These are phyloP conservation scores for Mechanitis mazaeus DNA, from an alignment of 2,888 invertebrate species.

Conservation along the genomic window DNA sequence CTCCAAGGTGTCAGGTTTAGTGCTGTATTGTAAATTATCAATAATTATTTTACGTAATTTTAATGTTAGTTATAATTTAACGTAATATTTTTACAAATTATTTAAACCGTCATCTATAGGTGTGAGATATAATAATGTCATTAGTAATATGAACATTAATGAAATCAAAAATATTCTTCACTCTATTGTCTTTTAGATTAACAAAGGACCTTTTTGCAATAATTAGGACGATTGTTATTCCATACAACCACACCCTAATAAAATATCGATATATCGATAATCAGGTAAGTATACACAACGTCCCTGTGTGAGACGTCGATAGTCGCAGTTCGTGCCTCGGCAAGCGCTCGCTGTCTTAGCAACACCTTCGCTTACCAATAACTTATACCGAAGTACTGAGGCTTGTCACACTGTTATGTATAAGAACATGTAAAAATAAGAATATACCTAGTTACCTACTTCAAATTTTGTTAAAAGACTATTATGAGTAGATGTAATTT, in stretches of 20 bases:
- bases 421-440: neutral
- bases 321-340: constrained; percentile 57
- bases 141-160: no score
- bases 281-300: constrained; percentile 29
- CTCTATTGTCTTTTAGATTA: no score
- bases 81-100: neutral
- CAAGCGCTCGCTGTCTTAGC: constrained; percentile 62
- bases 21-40: constrained; percentile 27
- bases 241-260: neutral
- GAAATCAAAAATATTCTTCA: no score
- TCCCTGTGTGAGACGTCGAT: constrained; percentile 38
- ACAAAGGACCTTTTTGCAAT: no score
- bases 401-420: constrained; percentile 8
- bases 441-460: constrained; percentile 2
- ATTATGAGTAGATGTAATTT: no score
- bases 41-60: constrained; percentile 10
- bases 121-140: no score
- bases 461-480: neutral
- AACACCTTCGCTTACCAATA: constrained; percentile 54
- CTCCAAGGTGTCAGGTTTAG: constrained; percentile 58
- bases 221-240: neutral
- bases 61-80: neutral
- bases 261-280: constrained; percentile 34
- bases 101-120: no score
- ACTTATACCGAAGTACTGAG: constrained; percentile 37